Conservation (phyloP, 2,113 vertebrate genomes). For the Ovis aries region ARS-UI_Ramb_v3.0 NC_056063.1:13774001-13774500, state of each 20-base stretch:
- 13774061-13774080: background rate
- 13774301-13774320: background rate
- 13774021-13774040: background rate
- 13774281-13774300: background rate
- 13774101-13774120: background rate
- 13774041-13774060: background rate
- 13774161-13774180: conserved; percentile 7
- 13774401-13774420: background rate
- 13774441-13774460: background rate
- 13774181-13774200: background rate
- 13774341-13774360: background rate
- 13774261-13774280: background rate
- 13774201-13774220: conserved; percentile 25
- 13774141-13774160: background rate
- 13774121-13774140: conserved; percentile 40
- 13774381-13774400: background rate
- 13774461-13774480: background rate
- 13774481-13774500: no score
- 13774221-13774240: background rate
- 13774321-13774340: background rate
- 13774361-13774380: background rate
- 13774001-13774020: background rate
- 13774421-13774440: background rate
- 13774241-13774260: background rate
- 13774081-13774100: background rate